Percentiles rank a stretch among this genome's conserved stretches.
phyloP scores from a whole-genome alignment of 2,113 vertebrate genomes.

The Meles meles region DNA sequence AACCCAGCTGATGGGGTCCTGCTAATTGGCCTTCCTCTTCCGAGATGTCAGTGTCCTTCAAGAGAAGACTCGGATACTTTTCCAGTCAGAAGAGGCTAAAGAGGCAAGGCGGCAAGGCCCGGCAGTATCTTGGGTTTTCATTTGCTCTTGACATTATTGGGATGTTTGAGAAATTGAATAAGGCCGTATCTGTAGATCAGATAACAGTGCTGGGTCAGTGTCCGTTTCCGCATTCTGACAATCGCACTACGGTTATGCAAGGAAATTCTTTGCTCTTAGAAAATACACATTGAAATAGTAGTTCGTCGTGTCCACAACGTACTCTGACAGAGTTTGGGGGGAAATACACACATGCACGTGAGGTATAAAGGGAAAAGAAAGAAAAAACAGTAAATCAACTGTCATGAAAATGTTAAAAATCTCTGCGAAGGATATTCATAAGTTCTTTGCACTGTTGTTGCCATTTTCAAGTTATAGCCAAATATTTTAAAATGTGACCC shows the following conservation, averaged over 20 bases:
- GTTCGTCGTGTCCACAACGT: rapidly evolving
- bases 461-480: neutral
- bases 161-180: neutral
- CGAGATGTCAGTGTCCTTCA: neutral
- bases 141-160: neutral
- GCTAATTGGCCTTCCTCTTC: neutral
- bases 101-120: neutral
- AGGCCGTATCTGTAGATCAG: neutral
- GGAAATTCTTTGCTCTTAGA: neutral
- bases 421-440: neutral
- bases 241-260: neutral
- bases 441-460: neutral
- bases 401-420: neutral
- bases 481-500: neutral
- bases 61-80: neutral
- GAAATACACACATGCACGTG: neutral
- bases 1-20: neutral
- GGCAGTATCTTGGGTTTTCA: neutral
- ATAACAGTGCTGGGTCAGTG: neutral
- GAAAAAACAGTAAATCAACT: neutral
- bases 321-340: neutral
- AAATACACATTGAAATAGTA: neutral
- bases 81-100: neutral
- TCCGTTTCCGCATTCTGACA: neutral
- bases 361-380: neutral